Percentiles rank a stretch among this genome's conserved stretches.
Conservation (phyloP, 2,113 vertebrate genomes). For the Planiliza haematocheilus region DNA sequence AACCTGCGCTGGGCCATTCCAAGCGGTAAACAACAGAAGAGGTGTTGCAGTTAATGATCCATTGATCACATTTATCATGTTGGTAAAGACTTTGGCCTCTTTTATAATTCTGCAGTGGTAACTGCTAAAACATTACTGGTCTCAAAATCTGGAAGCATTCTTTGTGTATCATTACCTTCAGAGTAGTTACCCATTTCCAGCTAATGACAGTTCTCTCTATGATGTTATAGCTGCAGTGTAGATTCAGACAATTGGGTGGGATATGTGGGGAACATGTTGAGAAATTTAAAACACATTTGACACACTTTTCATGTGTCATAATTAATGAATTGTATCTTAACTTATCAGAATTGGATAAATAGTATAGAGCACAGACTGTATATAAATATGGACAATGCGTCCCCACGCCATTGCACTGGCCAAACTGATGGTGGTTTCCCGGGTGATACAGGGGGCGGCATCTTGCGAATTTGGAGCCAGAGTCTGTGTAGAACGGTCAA, state of each 20-base stretch:
- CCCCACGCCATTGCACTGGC: no score
- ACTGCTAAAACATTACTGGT: not conserved
- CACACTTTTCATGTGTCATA: no score
- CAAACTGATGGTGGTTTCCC: no score
- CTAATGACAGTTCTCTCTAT: not conserved
- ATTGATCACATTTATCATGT: constrained; percentile 12
- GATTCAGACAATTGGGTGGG: constrained; percentile 1
- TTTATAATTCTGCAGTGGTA: constrained; percentile 3
- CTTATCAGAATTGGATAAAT: no score
- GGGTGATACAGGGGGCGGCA: no score
- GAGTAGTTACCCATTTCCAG: constrained; percentile 1
- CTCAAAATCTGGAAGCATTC: constrained; percentile 11
- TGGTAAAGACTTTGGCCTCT: constrained; percentile 20
- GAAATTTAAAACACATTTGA: no score
- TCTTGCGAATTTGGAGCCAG: no score
- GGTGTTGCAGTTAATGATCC: constrained; percentile 4
- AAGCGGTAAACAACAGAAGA: constrained; percentile 25
- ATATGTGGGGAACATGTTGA: not conserved
- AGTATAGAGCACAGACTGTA: no score
- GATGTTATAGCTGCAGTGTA: not conserved
- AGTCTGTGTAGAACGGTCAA: no score
- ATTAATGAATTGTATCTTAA: no score
- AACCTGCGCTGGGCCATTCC: constrained; percentile 6
- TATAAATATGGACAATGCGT: no score
- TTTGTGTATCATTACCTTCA: constrained; percentile 15